Percentiles rank a stretch among this genome's conserved stretches.
These are phyloP conservation scores for Hiodon alosoides DNA, from an alignment of 2,113 vertebrate genomes.

Conservation along the genomic window DNA sequence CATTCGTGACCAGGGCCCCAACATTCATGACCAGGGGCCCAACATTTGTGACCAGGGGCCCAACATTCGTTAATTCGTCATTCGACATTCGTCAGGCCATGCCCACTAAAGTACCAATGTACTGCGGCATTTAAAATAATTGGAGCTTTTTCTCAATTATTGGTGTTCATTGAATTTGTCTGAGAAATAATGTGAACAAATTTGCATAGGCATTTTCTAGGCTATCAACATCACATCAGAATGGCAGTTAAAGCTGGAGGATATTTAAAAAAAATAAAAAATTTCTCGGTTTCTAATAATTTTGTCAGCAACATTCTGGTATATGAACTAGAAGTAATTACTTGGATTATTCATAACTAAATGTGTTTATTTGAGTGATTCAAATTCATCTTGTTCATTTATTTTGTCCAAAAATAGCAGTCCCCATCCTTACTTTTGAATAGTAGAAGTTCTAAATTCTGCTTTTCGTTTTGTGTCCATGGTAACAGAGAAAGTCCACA, in stretches of 20 bases:
- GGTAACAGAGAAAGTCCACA: slow-evolving; percentile 12
- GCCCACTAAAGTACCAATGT: no score
- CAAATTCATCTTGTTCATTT: background rate
- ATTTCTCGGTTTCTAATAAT: no score
- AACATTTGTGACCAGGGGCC: no score
- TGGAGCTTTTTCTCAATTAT: no score
- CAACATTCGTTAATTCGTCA: no score
- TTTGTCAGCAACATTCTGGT: background rate
- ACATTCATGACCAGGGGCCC: no score
- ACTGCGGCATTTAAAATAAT: no score
- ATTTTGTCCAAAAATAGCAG: background rate
- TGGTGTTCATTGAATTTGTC: no score
- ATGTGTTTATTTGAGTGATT: background rate
- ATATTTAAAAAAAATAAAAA: slow-evolving; percentile 24
- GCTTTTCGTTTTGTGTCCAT: slow-evolving; percentile 16
- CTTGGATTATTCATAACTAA: background rate
- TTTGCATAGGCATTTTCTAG: slow-evolving; percentile 35
- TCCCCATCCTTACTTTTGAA: background rate
- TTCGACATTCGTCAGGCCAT: no score
- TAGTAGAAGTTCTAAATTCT: slow-evolving; percentile 13
- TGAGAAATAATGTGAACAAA: no score
- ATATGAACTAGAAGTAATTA: background rate
- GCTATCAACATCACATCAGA: slow-evolving; percentile 39
- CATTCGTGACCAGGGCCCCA: no score
- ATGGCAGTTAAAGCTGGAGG: slow-evolving; percentile 25